Conservation (phyloP, 2,797 vertebrate genomes). For the Simalia tracyae region DNA sequence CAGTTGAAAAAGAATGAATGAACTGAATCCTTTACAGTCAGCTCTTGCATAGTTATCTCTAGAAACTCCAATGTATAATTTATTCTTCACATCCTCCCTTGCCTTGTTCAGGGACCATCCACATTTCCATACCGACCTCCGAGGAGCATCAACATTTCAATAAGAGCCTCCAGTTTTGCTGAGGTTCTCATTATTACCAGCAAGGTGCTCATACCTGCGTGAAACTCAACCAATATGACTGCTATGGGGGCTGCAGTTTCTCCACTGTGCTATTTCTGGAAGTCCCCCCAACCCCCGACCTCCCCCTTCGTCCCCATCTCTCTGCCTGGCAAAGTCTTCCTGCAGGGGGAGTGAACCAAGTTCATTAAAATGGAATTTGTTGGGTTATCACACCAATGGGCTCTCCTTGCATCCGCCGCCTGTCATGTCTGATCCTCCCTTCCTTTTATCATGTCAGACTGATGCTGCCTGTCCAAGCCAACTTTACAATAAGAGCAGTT, state of each 20-base stretch:
- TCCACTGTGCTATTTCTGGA: constrained; percentile 38
- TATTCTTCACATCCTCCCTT: constrained; percentile 26
- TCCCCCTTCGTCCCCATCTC: constrained; percentile 13
- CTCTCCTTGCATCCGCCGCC: constrained; percentile 63
- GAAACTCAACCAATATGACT: neutral
- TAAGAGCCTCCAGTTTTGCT: constrained; percentile 16
- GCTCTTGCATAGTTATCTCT: constrained; percentile 17
- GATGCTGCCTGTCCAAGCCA: constrained; percentile 57
- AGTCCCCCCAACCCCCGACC: neutral
- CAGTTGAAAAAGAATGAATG: neutral
- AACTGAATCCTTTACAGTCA: constrained; percentile 32
- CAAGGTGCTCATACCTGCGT: constrained; percentile 6
- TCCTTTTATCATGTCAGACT: constrained; percentile 67
- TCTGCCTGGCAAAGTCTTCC: neutral
- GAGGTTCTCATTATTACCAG: accelerated
- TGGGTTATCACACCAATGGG: constrained; percentile 61
- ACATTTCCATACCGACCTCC: constrained; percentile 30
- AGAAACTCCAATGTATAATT: constrained; percentile 47
- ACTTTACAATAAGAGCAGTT: constrained; percentile 57
- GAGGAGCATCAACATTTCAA: constrained; percentile 38
- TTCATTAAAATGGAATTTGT: constrained; percentile 66
- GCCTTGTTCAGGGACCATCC: constrained; percentile 33
- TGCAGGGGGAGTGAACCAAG: constrained; percentile 47
- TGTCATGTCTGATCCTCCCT: constrained; percentile 63
- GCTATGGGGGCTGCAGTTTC: neutral